These are phyloP conservation scores for Synergus itoensis DNA, from an alignment of 2,888 invertebrate genomes.

Conservation along the genomic window DNA sequence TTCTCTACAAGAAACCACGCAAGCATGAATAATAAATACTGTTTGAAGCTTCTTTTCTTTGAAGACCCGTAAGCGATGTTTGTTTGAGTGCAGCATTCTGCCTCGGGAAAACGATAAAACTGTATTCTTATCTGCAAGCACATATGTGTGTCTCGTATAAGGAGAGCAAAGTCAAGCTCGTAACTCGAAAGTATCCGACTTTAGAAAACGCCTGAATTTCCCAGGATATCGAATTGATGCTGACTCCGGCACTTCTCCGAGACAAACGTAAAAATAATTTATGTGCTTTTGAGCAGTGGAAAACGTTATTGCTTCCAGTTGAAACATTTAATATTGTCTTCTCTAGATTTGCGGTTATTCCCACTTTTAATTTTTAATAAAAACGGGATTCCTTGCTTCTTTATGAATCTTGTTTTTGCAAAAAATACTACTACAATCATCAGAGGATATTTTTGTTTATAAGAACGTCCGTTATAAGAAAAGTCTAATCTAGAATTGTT, in stretches of 20 bases:
- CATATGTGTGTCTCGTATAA: constrained; percentile 17
- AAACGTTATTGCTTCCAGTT: too few species aligned
- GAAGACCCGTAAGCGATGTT: background rate
- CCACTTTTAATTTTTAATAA: too few species aligned
- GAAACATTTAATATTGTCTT: too few species aligned
- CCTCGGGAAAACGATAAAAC: constrained; percentile 15
- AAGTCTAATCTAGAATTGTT: background rate
- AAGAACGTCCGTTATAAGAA: background rate
- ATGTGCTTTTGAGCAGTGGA: background rate
- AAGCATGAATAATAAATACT: constrained; percentile 3
- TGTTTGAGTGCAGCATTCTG: background rate
- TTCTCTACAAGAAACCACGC: background rate
- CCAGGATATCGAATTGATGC: background rate
- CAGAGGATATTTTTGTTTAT: background rate
- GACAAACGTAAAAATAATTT: constrained; percentile 9
- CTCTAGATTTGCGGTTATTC: too few species aligned
- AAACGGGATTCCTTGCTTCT: too few species aligned
- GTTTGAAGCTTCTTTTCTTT: background rate
- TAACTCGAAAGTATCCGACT: constrained; percentile 16
- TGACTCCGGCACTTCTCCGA: background rate
- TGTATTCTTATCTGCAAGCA: constrained; percentile 6
- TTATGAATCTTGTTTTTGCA: too few species aligned
- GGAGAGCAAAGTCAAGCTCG: constrained; percentile 12
- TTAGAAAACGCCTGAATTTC: background rate
- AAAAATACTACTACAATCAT: too few species aligned